phyloP scores from a whole-genome alignment of 2,888 invertebrate genomes.

The Metallyticus violacea region DNA sequence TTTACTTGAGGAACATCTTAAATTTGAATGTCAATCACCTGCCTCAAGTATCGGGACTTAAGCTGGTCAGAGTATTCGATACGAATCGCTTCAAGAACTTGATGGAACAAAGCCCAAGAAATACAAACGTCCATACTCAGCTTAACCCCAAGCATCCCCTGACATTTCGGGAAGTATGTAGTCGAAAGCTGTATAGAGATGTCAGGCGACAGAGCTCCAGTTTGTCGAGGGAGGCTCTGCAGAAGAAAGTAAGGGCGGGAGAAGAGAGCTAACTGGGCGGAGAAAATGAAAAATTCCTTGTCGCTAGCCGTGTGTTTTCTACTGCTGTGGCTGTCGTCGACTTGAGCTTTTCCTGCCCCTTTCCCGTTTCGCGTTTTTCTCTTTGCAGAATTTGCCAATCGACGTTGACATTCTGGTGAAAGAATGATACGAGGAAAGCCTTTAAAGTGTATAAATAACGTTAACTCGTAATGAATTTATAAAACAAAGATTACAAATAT shows the following conservation, averaged over 20 bases:
- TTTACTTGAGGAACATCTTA: too few species aligned
- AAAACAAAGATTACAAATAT: background rate
- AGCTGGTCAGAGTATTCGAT: background rate
- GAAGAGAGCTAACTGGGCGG: constrained; percentile 8
- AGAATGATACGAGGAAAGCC: background rate
- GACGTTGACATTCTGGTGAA: background rate
- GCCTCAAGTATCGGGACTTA: too few species aligned
- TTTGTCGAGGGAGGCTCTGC: background rate
- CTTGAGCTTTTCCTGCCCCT: background rate
- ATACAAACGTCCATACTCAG: background rate
- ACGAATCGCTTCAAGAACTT: background rate
- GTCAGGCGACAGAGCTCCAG: background rate
- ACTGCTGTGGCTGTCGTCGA: background rate
- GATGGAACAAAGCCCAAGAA: background rate
- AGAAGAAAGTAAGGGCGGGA: background rate
- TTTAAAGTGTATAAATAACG: background rate
- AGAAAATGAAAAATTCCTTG: constrained; percentile 8
- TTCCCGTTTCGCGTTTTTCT: background rate
- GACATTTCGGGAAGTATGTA: background rate
- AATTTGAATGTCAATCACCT: too few species aligned
- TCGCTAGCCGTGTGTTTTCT: background rate
- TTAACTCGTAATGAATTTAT: background rate
- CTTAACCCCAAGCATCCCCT: background rate
- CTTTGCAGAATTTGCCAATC: background rate
- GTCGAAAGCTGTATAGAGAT: background rate